phyloP scores from a whole-genome alignment of 1,140 invertebrate genomes.

The Ceratosolen solmsi region DNA sequence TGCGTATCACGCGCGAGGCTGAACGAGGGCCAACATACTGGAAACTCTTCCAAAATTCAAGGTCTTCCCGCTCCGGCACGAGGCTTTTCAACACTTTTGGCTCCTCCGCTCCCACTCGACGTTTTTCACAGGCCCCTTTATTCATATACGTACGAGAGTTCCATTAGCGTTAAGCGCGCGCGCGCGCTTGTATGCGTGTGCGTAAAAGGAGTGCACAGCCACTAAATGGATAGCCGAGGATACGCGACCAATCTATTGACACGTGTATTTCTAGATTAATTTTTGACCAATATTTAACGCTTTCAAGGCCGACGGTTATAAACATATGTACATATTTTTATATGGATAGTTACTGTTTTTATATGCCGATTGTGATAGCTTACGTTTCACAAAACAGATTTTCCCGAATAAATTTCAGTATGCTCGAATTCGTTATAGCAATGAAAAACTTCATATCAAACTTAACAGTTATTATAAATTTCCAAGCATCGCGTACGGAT shows the following conservation, averaged over 20 bases:
- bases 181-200: too few species aligned
- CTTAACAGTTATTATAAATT: too few species aligned
- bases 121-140: neutral
- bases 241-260: neutral
- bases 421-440: too few species aligned
- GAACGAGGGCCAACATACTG: conserved; percentile 6
- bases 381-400: too few species aligned
- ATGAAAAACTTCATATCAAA: too few species aligned
- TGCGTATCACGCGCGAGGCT: conserved; percentile 37
- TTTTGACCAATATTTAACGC: neutral
- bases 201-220: neutral
- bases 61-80: conserved; percentile 6
- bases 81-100: conserved; percentile 19
- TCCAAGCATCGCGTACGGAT: too few species aligned
- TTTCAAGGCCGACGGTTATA: neutral
- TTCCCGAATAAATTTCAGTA: too few species aligned
- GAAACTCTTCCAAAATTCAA: conserved; percentile 44
- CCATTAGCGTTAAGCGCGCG: too few species aligned
- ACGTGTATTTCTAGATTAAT: neutral
- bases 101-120: neutral
- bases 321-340: neutral
- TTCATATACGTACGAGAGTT: neutral
- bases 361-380: neutral
- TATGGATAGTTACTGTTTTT: neutral
- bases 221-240: neutral